A percentile compares a stretch with the other conserved stretches of the same genome.
phyloP scores from a whole-genome alignment of 2,888 invertebrate species.

The Nezara viridula region DNA sequence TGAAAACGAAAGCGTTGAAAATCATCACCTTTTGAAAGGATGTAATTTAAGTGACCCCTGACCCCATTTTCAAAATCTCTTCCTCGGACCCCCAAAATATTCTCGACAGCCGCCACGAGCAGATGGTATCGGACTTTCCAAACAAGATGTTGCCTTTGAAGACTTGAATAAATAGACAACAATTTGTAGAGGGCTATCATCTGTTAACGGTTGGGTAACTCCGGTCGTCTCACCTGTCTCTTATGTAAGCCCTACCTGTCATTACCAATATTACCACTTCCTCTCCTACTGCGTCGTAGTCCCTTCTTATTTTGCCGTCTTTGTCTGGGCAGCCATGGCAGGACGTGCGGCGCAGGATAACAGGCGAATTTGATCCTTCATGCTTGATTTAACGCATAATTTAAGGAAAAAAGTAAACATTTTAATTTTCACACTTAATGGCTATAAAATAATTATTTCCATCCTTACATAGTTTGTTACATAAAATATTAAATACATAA shows the following conservation, averaged over 20 bases:
- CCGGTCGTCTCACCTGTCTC: background rate
- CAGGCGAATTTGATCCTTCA: background rate
- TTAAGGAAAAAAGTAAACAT: background rate
- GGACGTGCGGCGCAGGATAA: too few species aligned
- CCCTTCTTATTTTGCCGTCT: background rate
- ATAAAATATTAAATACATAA: too few species aligned
- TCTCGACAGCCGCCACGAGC: background rate
- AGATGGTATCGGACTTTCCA: background rate
- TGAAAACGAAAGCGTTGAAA: background rate
- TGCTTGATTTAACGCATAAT: background rate
- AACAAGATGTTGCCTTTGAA: background rate
- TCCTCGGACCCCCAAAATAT: background rate
- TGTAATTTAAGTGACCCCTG: background rate
- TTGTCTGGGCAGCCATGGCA: background rate
- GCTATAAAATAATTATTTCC: too few species aligned
- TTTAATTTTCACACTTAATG: too few species aligned
- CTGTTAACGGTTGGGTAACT: background rate
- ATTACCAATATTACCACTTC: slow-evolving; percentile 1
- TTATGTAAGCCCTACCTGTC: background rate
- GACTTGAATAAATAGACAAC: slow-evolving; percentile 16
- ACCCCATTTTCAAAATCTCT: background rate
- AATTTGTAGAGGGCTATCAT: background rate
- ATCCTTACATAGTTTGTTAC: too few species aligned
- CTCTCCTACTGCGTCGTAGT: background rate
- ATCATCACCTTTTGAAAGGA: background rate